Percentiles rank a stretch among this genome's conserved stretches.
phyloP scores from a whole-genome alignment of 2,113 vertebrate species.

The Malaclemys terrapin region DNA sequence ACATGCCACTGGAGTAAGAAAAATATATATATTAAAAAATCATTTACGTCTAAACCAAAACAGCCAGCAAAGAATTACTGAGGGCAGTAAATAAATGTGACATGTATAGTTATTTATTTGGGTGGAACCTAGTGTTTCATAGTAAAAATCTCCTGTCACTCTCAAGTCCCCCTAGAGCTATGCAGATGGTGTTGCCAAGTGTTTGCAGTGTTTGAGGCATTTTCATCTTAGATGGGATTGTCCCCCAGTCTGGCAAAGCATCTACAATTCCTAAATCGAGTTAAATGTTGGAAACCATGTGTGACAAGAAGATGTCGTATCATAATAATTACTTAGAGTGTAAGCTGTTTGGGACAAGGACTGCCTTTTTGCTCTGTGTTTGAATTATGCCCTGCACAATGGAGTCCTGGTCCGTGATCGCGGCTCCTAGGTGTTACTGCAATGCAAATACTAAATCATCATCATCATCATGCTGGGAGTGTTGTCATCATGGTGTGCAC shows the following conservation, averaged over 20 bases:
- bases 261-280: background rate
- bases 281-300: background rate
- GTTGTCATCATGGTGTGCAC: too few relatives aligned
- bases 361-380: background rate
- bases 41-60: conserved; percentile 20
- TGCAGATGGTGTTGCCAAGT: background rate
- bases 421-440: background rate
- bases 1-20: conserved; percentile 48
- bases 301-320: rapidly evolving
- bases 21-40: conserved; percentile 45
- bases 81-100: conserved; percentile 43
- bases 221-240: background rate
- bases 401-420: too few relatives aligned
- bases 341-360: background rate
- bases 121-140: background rate
- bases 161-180: background rate
- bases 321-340: background rate
- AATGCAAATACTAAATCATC: background rate
- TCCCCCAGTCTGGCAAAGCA: background rate
- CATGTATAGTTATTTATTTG: conserved; percentile 13
- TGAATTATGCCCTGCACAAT: rapidly evolving
- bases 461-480: background rate
- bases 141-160: background rate
- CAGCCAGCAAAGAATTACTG: conserved; percentile 28
- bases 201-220: background rate